A percentile compares a stretch with the other conserved stretches of the same genome.
These are phyloP conservation scores for Ariopsis seemanni DNA, from an alignment of 2,113 vertebrate genomes.

Conservation along the genomic window DNA sequence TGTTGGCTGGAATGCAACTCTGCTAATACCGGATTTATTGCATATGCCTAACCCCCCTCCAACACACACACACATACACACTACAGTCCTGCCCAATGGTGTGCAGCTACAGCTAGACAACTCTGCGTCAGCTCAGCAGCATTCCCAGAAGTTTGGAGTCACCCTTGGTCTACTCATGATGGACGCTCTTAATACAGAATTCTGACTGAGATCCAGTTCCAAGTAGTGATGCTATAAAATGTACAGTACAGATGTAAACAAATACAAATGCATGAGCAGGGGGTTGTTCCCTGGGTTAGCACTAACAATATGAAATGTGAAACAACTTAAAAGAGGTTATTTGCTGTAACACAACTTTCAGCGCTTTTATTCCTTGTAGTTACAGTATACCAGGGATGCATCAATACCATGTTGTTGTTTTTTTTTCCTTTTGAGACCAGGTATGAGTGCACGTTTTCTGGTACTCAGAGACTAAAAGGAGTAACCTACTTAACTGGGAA, in stretches of 20 bases:
- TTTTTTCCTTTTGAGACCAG: background rate
- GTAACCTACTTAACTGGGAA: background rate
- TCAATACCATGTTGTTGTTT: background rate
- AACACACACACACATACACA: background rate
- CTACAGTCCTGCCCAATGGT: background rate
- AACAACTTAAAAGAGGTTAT: background rate
- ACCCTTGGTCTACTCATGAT: background rate
- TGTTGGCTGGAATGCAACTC: slow-evolving; percentile 46
- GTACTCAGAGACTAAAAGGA: background rate
- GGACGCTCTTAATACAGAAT: background rate
- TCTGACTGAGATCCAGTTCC: background rate
- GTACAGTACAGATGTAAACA: background rate
- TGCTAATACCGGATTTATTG: slow-evolving; percentile 43
- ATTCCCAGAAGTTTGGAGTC: background rate
- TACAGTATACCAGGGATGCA: background rate
- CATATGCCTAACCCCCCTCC: background rate
- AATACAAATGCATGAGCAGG: background rate
- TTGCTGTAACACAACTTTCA: background rate
- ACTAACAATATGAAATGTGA: background rate
- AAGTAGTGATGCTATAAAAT: background rate
- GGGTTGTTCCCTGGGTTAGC: background rate
- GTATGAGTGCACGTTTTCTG: background rate
- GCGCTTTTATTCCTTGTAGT: background rate
- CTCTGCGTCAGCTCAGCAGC: background rate
- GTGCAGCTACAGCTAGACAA: slow-evolving; percentile 18